These are phyloP conservation scores for Sapajus apella DNA, from an alignment of 2,113 vertebrate species.

Conservation along the genomic window DNA sequence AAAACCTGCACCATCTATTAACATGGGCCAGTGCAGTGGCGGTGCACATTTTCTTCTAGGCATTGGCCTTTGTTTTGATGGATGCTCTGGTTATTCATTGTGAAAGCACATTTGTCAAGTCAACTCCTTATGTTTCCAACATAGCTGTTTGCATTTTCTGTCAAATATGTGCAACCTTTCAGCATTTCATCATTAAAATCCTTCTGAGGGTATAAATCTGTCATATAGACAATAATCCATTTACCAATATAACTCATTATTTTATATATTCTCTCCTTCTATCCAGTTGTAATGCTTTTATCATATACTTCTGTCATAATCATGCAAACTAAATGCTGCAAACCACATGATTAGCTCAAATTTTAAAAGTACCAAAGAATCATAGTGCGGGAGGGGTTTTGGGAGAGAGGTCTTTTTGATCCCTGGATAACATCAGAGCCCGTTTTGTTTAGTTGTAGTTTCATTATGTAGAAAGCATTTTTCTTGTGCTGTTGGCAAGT, in stretches of 20 bases:
- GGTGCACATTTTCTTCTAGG: neutral
- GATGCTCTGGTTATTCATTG: neutral
- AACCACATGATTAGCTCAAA: neutral
- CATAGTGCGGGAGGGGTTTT: accelerated
- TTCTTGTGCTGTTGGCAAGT: constrained; percentile 1
- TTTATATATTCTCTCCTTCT: neutral
- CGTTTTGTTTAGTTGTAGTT: neutral
- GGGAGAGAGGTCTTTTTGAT: neutral
- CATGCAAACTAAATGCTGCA: neutral
- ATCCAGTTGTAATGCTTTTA: neutral
- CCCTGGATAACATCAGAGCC: neutral
- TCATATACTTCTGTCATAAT: neutral
- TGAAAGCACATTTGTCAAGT: neutral
- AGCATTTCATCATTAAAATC: neutral
- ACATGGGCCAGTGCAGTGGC: neutral
- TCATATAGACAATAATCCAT: neutral
- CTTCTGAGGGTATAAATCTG: neutral
- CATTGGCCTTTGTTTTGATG: neutral
- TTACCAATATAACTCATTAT: neutral
- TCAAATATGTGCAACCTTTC: neutral
- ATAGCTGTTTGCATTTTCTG: neutral
- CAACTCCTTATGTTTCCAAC: neutral
- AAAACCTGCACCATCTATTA: neutral
- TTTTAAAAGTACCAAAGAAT: neutral
- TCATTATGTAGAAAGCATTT: neutral